A percentile compares a stretch with the other conserved stretches of the same genome.
Conservation (phyloP, 2,113 vertebrate genomes). For the human region DNA sequence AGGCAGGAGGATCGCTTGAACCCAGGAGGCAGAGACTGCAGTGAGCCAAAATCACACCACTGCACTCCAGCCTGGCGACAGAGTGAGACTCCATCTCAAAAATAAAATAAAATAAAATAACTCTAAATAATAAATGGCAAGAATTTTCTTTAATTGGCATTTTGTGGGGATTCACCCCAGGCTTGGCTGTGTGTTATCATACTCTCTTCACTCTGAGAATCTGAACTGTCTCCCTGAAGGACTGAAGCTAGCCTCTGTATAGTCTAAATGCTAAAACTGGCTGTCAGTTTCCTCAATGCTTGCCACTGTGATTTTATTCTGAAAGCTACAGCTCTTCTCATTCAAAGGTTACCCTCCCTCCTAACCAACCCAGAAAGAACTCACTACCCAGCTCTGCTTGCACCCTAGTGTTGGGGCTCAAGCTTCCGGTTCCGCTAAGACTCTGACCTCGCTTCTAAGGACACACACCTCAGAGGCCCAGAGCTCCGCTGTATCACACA, state of each 20-base stretch:
- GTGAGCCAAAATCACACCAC: too few relatives aligned
- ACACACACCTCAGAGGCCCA: not conserved
- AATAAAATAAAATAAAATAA: not conserved
- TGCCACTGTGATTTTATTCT: not conserved
- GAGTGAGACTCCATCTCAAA: too few relatives aligned
- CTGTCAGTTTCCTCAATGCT: not conserved
- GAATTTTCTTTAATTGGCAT: not conserved
- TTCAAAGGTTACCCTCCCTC: not conserved
- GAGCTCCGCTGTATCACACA: fast-evolving
- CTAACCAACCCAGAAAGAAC: not conserved
- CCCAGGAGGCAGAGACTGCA: too few relatives aligned
- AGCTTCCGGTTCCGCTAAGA: fast-evolving
- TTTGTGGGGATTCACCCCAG: not conserved
- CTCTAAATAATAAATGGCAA: not conserved
- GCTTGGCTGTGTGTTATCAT: fast-evolving
- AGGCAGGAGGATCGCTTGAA: too few relatives aligned
- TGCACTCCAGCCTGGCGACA: too few relatives aligned
- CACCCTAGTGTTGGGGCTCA: not conserved
- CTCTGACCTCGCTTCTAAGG: not conserved
- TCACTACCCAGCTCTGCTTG: not conserved
- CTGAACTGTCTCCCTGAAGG: not conserved
- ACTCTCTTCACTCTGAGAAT: not conserved
- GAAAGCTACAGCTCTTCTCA: not conserved
- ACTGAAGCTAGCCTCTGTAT: not conserved
- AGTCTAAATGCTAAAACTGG: too few relatives aligned